Percentiles rank a stretch among this genome's conserved stretches.
Evolutionary conservation across 92 coral and sea anemone genomes (phyloP).

Genomic region (Virgularia gustaviana): DNA sequence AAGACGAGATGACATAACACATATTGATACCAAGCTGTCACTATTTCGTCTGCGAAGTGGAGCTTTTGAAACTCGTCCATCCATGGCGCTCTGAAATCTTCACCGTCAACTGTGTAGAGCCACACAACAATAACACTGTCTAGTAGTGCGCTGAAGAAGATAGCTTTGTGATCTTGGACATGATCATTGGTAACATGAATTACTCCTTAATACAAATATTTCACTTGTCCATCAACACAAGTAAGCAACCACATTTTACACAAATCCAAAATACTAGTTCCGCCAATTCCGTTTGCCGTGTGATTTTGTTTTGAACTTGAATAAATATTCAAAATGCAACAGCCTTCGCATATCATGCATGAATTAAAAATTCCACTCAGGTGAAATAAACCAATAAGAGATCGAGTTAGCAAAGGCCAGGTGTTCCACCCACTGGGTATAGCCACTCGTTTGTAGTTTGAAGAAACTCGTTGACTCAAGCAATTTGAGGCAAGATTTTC

Average conservation of each 20-base stretch:
- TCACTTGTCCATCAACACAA: too few relatives aligned
- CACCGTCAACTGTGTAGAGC: too few relatives aligned
- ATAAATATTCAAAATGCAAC: conserved; percentile 20
- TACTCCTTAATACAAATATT: too few relatives aligned
- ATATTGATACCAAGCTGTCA: conserved; percentile 36
- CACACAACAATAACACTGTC: conserved; percentile 17
- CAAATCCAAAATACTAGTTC: too few relatives aligned
- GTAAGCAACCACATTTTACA: too few relatives aligned
- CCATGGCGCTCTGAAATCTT: conserved; percentile 7
- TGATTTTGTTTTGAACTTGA: conserved; percentile 28
- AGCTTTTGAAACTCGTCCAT: conserved; percentile 29
- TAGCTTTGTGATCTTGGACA: too few relatives aligned
- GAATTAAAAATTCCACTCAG: conserved; percentile 19
- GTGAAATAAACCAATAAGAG: conserved; percentile 8
- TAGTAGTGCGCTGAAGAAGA: neutral
- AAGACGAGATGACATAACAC: neutral
- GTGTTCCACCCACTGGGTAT: conserved; percentile 17
- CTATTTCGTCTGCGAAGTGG: conserved; percentile 35
- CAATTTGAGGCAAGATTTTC: too few relatives aligned
- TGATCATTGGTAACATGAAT: too few relatives aligned
- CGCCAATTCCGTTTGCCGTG: too few relatives aligned
- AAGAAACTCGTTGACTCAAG: neutral
- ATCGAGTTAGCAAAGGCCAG: conserved; percentile 2
- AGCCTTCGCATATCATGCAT: conserved; percentile 5
- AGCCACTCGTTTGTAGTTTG: conserved; percentile 4